Evolutionary conservation across 2,888 invertebrate species (phyloP).

Genomic region (Himalopsyche tibetana): DNA sequence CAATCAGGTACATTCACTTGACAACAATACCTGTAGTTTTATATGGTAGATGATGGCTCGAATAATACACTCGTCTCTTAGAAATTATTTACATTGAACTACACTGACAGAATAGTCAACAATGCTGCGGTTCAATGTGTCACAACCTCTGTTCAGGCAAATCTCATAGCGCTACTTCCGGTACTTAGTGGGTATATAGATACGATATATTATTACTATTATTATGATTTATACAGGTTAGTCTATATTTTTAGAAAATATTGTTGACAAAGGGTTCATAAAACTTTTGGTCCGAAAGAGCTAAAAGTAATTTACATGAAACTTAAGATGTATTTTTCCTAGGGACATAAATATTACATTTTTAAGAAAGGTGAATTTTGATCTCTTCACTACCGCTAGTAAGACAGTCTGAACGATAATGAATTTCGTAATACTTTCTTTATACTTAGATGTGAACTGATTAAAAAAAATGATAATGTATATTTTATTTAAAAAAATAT

Average conservation of each 20-base stretch:
- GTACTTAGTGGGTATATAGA: not conserved
- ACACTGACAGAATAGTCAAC: not conserved
- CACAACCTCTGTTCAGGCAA: not conserved
- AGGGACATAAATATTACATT: no score
- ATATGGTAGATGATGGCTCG: not conserved
- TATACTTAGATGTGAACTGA: no score
- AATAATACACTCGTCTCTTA: not conserved
- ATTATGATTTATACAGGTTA: not conserved
- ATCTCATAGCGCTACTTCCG: not conserved
- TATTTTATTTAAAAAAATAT: no score
- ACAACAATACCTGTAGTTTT: not conserved
- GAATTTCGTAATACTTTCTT: no score
- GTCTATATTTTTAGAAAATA: not conserved
- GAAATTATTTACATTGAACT: not conserved
- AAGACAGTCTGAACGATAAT: no score
- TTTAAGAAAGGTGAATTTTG: no score
- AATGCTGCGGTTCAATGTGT: constrained; percentile 21
- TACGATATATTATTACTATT: not conserved
- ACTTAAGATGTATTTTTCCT: no score
- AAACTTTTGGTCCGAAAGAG: no score
- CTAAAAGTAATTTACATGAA: no score
- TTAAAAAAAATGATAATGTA: no score
- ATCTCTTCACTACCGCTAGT: no score
- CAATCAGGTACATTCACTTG: not conserved
- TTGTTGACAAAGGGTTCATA: not conserved